These are phyloP conservation scores for Pseudococcus viburni DNA, from an alignment of 2,888 invertebrate species.

Conservation along the genomic window DNA sequence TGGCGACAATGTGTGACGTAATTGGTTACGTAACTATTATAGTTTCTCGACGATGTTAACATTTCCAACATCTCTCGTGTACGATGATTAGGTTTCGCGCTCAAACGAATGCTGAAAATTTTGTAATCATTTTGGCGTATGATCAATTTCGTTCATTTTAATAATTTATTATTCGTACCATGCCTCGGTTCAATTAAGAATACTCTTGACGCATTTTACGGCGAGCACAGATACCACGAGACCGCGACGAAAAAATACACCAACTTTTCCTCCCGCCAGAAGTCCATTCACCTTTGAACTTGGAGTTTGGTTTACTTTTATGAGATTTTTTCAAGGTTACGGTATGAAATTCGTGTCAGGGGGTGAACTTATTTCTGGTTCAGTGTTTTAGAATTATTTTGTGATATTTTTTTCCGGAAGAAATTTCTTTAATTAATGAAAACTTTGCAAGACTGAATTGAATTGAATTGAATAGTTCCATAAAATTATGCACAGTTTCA, in stretches of 20 bases:
- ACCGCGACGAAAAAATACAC: not conserved
- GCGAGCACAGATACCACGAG: not conserved
- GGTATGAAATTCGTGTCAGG: not conserved
- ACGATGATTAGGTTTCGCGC: not conserved
- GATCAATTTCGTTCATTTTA: not conserved
- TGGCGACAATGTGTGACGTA: not conserved
- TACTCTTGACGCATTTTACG: not conserved
- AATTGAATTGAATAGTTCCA: too few species aligned
- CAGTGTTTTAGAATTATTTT: not conserved
- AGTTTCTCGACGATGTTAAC: not conserved
- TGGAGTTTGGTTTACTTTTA: not conserved
- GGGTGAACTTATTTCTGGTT: not conserved
- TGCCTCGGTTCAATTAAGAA: not conserved
- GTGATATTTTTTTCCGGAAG: not conserved
- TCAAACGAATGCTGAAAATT: not conserved
- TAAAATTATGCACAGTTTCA: too few species aligned
- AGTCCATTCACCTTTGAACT: not conserved
- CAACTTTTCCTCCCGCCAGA: not conserved
- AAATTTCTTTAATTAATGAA: too few species aligned
- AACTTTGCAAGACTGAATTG: too few species aligned
- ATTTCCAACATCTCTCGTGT: not conserved
- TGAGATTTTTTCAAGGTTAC: slow-evolving; percentile 1
- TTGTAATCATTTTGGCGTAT: not conserved
- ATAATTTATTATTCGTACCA: not conserved
- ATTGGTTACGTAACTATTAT: not conserved